phyloP scores from a whole-genome alignment of 2,113 vertebrate genomes.

The Raja brachyura region DNA sequence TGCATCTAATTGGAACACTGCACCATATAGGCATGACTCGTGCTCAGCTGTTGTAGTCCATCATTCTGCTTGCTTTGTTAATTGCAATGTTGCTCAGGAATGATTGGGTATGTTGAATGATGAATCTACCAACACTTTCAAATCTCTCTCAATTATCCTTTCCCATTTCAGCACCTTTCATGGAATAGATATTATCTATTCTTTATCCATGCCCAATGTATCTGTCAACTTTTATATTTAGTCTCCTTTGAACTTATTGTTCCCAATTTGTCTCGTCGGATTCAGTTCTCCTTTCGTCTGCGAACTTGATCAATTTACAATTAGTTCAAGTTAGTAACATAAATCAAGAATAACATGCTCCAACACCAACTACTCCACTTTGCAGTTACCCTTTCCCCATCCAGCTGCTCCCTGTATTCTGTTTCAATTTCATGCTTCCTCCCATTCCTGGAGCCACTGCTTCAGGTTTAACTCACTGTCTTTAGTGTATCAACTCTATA shows the following conservation, averaged over 20 bases:
- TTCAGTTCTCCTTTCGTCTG: background rate
- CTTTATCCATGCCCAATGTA: background rate
- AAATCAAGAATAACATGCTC: background rate
- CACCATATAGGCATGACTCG: background rate
- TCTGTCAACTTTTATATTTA: background rate
- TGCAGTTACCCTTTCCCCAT: background rate
- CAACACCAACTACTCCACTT: background rate
- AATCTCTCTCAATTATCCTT: constrained; percentile 15
- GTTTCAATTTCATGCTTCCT: background rate
- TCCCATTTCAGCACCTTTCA: background rate
- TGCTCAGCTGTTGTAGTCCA: background rate
- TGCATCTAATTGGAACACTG: background rate
- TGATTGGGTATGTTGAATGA: background rate
- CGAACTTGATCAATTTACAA: background rate
- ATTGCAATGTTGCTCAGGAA: background rate
- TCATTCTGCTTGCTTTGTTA: background rate
- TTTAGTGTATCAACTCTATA: background rate
- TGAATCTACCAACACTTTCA: background rate
- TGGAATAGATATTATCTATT: background rate
- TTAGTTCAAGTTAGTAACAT: background rate
- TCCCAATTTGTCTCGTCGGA: background rate
- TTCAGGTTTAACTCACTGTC: background rate
- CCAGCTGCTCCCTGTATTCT: background rate
- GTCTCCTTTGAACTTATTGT: background rate
- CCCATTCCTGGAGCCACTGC: background rate